A percentile compares a stretch with the other conserved stretches of the same genome.
phyloP scores from a whole-genome alignment of 2,888 invertebrate species.

The Plusia festucae region DNA sequence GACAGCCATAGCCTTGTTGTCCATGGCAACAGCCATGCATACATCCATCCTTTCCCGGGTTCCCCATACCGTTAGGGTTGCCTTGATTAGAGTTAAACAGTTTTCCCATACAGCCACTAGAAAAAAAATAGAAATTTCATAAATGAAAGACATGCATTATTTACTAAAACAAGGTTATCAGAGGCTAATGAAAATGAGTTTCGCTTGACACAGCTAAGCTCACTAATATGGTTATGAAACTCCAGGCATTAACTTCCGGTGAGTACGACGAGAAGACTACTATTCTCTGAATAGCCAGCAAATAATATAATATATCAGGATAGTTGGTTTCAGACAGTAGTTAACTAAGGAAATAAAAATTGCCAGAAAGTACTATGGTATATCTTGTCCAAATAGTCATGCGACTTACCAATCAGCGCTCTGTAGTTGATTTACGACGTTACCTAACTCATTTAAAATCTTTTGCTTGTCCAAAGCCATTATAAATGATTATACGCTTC shows the following conservation, averaged over 20 bases:
- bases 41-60: conserved; percentile 65
- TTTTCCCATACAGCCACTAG: conserved; percentile 85
- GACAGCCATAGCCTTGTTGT: conserved; percentile 58
- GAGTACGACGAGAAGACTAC: no score
- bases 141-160: no score
- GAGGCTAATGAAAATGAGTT: no score
- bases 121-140: conserved; percentile 51
- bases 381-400: neutral
- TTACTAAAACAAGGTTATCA: no score
- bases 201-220: no score
- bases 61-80: conserved; percentile 54
- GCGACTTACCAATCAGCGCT: conserved; percentile 82
- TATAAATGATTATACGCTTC: conserved; percentile 25
- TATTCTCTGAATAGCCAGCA: no score
- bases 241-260: no score
- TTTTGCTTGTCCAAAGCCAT: conserved; percentile 83
- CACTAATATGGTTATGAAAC: no score
- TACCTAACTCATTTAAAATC: conserved; percentile 83
- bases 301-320: no score
- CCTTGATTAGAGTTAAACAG: conserved; percentile 69
- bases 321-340: no score
- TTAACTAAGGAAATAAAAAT: no score
- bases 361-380: no score
- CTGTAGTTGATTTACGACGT: conserved; percentile 82
- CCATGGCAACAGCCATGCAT: conserved; percentile 67